Evolutionary conservation across 2,113 vertebrate genomes (phyloP), one percentile per base, ranked within the genome.

Genomic region (Eurystomus gularis): DNA sequence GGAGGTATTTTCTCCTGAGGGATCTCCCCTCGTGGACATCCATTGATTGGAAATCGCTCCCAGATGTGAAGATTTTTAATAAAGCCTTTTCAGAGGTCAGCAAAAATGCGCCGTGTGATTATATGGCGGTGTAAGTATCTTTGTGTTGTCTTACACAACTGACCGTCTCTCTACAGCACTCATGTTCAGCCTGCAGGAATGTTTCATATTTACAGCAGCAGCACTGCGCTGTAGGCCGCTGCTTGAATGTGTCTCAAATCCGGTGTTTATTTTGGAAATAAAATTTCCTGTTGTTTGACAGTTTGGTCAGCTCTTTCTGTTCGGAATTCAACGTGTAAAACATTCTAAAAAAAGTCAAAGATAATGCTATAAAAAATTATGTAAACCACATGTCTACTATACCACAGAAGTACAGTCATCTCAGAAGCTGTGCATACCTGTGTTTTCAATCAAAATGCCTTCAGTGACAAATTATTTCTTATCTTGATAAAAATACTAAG

Each of bases 21-120:
- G 99, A 99, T 96, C 97, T 99, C 86, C 98, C 98, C 3, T 78
- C 93, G 18, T 99, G 99, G 99, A 84, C 98, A 29, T 99, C 99
- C 13, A 96, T 99, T 65, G 98, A 99, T 94, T 98, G 99, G 96
- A 96, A 98, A 46, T 98, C 98, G 9, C 98, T 99, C 96, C 99
- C 99, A 33, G 97, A 98, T 33, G 86, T 98, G 61, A 97, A 98
- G 62, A n/a, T 98, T 84, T 97, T 99, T 93, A 97, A 97, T 76
- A 97, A 96, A 11, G 97, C 98, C 7, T 79, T 98, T 61, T 97
- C 97, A 82, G 97, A 97, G 40, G 94, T 88, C 33, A 95, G 95
- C 10, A 95, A 98, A 6, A 96, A 96, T 25, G 60, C 17, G 0
- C 93, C 94, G 71, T 96, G 97, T 39, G 98, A 99, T 97, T 99